These are phyloP conservation scores for Beris morrisii DNA, from an alignment of 2,888 invertebrate genomes.

Conservation along the genomic window DNA sequence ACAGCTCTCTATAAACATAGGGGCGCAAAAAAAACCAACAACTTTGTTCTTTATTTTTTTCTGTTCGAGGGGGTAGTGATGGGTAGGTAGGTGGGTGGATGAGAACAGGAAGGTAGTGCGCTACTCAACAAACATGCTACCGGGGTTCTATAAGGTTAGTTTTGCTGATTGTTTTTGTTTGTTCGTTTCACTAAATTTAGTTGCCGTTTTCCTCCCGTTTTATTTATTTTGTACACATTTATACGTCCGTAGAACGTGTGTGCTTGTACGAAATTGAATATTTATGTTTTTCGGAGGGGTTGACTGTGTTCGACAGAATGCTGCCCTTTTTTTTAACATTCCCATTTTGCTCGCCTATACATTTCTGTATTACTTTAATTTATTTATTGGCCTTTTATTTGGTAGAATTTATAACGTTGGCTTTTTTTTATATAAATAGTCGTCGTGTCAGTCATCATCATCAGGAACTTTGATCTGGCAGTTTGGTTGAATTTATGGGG, in stretches of 20 bases:
- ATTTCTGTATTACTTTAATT: constrained; percentile 52
- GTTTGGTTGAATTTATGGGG: too few relatives aligned
- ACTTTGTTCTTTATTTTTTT: too few relatives aligned
- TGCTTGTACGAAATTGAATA: constrained; percentile 37
- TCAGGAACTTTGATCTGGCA: too few relatives aligned
- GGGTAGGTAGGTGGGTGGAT: not conserved
- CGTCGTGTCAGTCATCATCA: too few relatives aligned
- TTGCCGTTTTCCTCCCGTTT: constrained; percentile 30
- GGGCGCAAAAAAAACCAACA: too few relatives aligned
- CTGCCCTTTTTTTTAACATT: constrained; percentile 24
- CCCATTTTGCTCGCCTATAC: constrained; percentile 41
- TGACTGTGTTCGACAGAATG: constrained; percentile 29
- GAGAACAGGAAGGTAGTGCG: constrained; percentile 18
- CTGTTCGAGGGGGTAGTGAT: not conserved
- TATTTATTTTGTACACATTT: constrained; percentile 29
- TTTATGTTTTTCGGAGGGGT: constrained; percentile 33
- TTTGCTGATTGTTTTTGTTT: constrained; percentile 35
- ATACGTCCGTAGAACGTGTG: constrained; percentile 9
- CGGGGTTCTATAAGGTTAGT: constrained; percentile 5
- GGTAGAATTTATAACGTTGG: constrained; percentile 41
- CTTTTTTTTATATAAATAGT: too few relatives aligned
- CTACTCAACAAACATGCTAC: too few relatives aligned
- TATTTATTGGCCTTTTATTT: constrained; percentile 55
- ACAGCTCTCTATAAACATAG: too few relatives aligned
- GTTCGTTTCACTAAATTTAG: constrained; percentile 33